These are phyloP conservation scores for Chloroceryle aenea DNA, from an alignment of 2,113 vertebrate species.

Conservation along the genomic window DNA sequence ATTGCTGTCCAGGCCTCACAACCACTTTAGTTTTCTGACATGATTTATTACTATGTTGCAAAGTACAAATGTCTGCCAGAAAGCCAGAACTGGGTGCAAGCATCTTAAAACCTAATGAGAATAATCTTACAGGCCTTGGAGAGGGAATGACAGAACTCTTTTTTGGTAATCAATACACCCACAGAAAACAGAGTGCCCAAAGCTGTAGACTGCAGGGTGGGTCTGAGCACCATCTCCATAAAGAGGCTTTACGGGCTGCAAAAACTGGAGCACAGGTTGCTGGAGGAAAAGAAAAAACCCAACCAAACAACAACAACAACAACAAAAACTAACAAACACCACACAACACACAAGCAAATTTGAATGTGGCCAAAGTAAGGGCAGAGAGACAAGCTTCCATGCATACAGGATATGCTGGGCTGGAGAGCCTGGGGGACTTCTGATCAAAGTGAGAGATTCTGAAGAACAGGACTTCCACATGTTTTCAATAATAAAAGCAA, in stretches of 20 bases:
- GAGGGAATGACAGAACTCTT: not conserved
- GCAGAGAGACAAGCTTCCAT: not conserved
- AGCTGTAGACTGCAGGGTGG: not conserved
- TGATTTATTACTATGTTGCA: not conserved
- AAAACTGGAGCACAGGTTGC: not conserved
- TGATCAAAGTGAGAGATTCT: not conserved
- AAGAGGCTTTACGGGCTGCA: not conserved
- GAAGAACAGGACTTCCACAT: not conserved
- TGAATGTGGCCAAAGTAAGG: not conserved
- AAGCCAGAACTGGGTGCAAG: not conserved
- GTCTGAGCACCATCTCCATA: not conserved
- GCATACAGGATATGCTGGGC: accelerated
- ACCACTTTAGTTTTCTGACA: not conserved
- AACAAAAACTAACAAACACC: not conserved
- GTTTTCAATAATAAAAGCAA: not conserved
- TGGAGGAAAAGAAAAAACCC: too few relatives aligned
- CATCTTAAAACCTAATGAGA: not conserved
- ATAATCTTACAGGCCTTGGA: not conserved
- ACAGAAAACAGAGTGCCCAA: not conserved
- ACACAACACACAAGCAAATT: too few relatives aligned
- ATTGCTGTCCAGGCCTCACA: not conserved
- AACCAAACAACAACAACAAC: not conserved
- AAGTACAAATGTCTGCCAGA: not conserved
- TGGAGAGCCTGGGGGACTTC: not conserved
- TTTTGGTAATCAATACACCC: not conserved